Evolutionary conservation across 1,140 invertebrate species (phyloP).

Genomic region (Ooceraea biroi): DNA sequence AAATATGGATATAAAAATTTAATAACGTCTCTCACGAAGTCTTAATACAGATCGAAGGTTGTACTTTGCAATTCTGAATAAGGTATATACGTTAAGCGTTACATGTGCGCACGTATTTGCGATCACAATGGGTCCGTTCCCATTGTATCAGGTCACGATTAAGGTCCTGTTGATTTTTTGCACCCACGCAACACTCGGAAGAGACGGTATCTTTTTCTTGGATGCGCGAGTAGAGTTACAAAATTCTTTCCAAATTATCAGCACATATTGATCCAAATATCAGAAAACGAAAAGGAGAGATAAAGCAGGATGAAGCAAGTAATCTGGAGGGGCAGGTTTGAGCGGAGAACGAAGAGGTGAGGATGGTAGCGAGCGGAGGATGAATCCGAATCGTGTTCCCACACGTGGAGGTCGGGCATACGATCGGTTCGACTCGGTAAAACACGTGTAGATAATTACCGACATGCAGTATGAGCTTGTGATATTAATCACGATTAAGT

Average conservation of each 20-base stretch:
- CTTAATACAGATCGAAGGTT: conserved; percentile 44
- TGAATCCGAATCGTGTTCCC: conserved; percentile 72
- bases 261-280: not conserved
- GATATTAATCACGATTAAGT: conserved; percentile 79
- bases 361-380: conserved; percentile 63
- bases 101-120: conserved; percentile 60
- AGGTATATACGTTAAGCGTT: conserved; percentile 29
- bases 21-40: not conserved
- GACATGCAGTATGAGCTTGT: conserved; percentile 70
- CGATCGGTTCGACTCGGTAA: conserved; percentile 71
- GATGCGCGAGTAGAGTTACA: not conserved
- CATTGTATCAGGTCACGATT: conserved; percentile 71
- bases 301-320: conserved; percentile 51
- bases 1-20: not conserved
- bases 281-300: conserved; percentile 6
- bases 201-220: not conserved
- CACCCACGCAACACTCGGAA: conserved; percentile 9
- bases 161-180: conserved; percentile 41
- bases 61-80: conserved; percentile 62
- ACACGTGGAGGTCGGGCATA: conserved; percentile 64
- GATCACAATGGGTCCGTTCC: conserved; percentile 56
- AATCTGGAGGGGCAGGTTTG: conserved; percentile 17
- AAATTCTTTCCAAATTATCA: not conserved
- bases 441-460: conserved; percentile 79
- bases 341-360: conserved; percentile 36